Evolutionary conservation across 2,113 vertebrate genomes (phyloP).

Genomic region (Centropristis striata): DNA sequence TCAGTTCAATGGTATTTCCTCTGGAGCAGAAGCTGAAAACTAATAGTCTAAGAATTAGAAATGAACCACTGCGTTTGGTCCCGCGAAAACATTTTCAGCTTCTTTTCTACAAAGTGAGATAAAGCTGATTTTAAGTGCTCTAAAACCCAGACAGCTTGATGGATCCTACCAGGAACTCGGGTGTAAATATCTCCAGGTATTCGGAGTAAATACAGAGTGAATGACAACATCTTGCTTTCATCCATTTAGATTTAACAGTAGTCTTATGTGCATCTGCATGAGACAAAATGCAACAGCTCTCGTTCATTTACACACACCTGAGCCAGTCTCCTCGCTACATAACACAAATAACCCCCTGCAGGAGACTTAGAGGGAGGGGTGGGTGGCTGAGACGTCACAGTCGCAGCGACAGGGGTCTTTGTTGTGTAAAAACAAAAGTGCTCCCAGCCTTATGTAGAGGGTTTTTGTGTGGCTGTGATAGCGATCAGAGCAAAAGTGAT

Average conservation of each 20-base stretch:
- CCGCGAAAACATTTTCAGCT: slow-evolving; percentile 3
- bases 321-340: slow-evolving; percentile 6
- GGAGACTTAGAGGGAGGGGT: slow-evolving; percentile 17
- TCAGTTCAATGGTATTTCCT: slow-evolving; percentile 78
- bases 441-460: slow-evolving; percentile 45
- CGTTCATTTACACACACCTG: slow-evolving; percentile 44
- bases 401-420: slow-evolving; percentile 54
- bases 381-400: slow-evolving; percentile 31
- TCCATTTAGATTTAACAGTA: slow-evolving; percentile 35
- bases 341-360: slow-evolving; percentile 59
- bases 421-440: slow-evolving; percentile 77
- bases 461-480: slow-evolving; percentile 58
- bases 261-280: slow-evolving; percentile 21
- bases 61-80: slow-evolving; percentile 36
- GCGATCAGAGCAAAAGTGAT: slow-evolving; percentile 68
- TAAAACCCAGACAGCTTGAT: slow-evolving; percentile 19
- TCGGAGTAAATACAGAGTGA: slow-evolving; percentile 3
- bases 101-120: slow-evolving; percentile 33
- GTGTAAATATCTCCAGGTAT: slow-evolving; percentile 12
- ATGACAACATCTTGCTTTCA: slow-evolving; percentile 16
- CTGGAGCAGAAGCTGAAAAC: slow-evolving; percentile 66
- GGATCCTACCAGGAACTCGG: slow-evolving; percentile 21
- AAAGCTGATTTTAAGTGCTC: slow-evolving; percentile 24
- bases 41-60: slow-evolving; percentile 64
- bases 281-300: slow-evolving; percentile 23